A percentile compares a stretch with the other conserved stretches of the same genome.
These are phyloP conservation scores for Erebia palarica DNA, from an alignment of 2,888 invertebrate genomes.

Conservation along the genomic window DNA sequence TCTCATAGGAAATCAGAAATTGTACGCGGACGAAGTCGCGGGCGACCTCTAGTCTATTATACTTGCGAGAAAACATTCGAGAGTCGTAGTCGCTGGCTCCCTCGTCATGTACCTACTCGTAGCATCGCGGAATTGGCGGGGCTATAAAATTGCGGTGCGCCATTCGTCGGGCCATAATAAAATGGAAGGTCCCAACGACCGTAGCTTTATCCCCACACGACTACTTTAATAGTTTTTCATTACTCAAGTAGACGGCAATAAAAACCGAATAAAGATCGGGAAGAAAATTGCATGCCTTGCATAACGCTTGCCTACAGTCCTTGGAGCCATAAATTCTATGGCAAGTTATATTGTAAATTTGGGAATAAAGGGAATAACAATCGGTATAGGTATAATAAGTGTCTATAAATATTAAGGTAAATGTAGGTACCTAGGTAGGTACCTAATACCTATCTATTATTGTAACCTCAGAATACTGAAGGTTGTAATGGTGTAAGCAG, in stretches of 20 bases:
- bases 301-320: constrained; percentile 64
- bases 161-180: constrained; percentile 71
- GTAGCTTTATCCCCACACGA: constrained; percentile 72
- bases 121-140: constrained; percentile 67
- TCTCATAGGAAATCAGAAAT: too few species aligned
- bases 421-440: too few species aligned
- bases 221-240: constrained; percentile 80
- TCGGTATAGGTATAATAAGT: too few species aligned
- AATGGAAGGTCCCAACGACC: constrained; percentile 72
- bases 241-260: constrained; percentile 79
- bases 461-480: too few species aligned
- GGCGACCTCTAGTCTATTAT: too few species aligned
- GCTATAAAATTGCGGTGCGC: constrained; percentile 66
- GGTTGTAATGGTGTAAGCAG: too few species aligned
- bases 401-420: too few species aligned
- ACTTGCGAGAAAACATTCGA: constrained; percentile 7
- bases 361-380: constrained; percentile 38
- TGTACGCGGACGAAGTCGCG: too few species aligned
- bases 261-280: constrained; percentile 70
- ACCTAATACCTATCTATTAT: not conserved
- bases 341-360: constrained; percentile 61
- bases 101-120: constrained; percentile 63
- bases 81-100: constrained; percentile 45
- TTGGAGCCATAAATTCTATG: constrained; percentile 62
- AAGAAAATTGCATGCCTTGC: constrained; percentile 79